Percentiles rank a stretch among this genome's conserved stretches.
Conservation (phyloP, 2,888 invertebrate genomes). For the Stegana nigrithorax region DNA sequence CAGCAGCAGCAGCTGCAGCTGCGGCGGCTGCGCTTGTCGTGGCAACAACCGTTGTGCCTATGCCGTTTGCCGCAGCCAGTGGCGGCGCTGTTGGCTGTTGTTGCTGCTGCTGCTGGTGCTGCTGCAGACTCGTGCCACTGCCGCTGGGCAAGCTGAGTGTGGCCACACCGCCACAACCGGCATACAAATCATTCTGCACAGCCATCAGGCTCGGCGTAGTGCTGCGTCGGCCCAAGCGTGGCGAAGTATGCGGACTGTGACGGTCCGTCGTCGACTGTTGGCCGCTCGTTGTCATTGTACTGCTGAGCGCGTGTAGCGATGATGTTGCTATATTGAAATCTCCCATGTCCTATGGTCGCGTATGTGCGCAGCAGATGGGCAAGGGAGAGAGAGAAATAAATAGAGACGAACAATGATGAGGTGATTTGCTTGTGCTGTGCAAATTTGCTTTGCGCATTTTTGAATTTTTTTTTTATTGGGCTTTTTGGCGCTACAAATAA, state of each 20-base stretch:
- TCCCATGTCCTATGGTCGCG: conserved; percentile 72
- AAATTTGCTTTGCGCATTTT: not conserved
- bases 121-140: conserved; percentile 38
- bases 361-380: conserved; percentile 43
- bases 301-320: conserved; percentile 72
- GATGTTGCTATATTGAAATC: conserved; percentile 76
- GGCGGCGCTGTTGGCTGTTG: conserved; percentile 62
- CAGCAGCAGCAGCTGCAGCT: not conserved
- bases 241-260: conserved; percentile 73
- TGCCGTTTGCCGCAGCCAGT: conserved; percentile 40
- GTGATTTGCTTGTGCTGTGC: too few relatives aligned
- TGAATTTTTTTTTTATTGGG: too few relatives aligned
- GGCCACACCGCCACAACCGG: conserved; percentile 48
- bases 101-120: conserved; percentile 37
- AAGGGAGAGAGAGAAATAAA: not conserved
- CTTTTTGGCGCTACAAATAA: too few relatives aligned
- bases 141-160: conserved; percentile 54
- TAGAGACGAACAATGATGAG: too few relatives aligned
- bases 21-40: conserved; percentile 21
- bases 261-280: conserved; percentile 56
- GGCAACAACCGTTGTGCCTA: conserved; percentile 28
- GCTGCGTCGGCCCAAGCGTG: conserved; percentile 70
- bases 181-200: conserved; percentile 67
- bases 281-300: conserved; percentile 28
- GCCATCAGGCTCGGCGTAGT: conserved; percentile 67